Conservation (phyloP, 2,888 invertebrate species). For the Synergus japonicus region DNA sequence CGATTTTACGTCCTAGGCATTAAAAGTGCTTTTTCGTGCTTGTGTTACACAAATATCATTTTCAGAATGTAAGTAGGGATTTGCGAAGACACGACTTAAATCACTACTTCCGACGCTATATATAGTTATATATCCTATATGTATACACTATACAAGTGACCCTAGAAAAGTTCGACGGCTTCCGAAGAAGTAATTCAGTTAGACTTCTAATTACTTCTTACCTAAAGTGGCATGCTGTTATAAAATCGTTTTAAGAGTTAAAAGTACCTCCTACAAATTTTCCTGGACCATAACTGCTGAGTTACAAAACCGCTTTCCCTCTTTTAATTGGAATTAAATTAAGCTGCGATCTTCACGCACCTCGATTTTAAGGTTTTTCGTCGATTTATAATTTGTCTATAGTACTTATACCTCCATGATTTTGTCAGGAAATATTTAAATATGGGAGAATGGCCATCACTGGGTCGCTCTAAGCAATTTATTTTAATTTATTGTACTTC, state of each 20-base stretch:
- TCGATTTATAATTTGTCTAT: neutral
- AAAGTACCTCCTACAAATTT: neutral
- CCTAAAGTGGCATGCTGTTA: neutral
- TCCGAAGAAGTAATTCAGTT: conserved; percentile 18
- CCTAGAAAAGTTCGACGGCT: neutral
- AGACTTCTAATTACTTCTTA: conserved; percentile 23
- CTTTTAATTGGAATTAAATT: neutral
- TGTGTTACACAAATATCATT: too few species aligned
- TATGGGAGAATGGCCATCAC: too few species aligned
- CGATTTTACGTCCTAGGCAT: too few species aligned
- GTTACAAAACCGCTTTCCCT: too few species aligned
- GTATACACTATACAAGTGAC: neutral
- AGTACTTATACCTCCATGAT: too few species aligned
- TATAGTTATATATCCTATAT: neutral
- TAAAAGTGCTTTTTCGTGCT: too few species aligned
- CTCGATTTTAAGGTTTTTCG: neutral
- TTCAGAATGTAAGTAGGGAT: too few species aligned
- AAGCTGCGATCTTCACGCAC: neutral
- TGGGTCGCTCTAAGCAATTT: too few species aligned
- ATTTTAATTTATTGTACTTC: too few species aligned
- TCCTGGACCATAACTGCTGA: neutral
- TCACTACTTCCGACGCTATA: neutral
- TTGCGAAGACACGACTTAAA: neutral
- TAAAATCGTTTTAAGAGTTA: neutral
- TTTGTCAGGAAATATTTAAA: too few species aligned